Conservation (phyloP, 1,140 invertebrate species). For the Agrypnia vestita region DNA sequence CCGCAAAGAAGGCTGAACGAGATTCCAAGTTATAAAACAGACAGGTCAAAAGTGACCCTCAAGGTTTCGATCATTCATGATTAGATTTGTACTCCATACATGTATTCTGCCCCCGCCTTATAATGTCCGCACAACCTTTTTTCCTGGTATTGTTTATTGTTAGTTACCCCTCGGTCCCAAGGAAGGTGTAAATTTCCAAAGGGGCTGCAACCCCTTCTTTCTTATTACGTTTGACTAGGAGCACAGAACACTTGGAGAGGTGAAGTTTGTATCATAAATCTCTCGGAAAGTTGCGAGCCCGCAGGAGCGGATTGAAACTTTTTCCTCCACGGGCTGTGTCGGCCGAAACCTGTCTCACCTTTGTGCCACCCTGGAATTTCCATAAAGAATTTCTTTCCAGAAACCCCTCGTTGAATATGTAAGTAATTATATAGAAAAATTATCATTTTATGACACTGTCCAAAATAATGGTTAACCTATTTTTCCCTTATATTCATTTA, state of each 20-base stretch:
- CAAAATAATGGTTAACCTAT: too few relatives aligned
- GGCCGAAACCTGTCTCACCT: slow-evolving; percentile 48
- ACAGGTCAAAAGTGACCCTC: slow-evolving; percentile 26
- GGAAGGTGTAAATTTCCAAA: slow-evolving; percentile 58
- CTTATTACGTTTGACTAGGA: slow-evolving; percentile 61
- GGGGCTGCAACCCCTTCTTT: slow-evolving; percentile 55
- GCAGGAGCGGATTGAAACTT: slow-evolving; percentile 61
- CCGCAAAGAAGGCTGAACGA: slow-evolving; percentile 20
- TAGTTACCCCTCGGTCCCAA: slow-evolving; percentile 38
- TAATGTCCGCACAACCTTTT: slow-evolving; percentile 43
- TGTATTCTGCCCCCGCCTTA: slow-evolving; percentile 25
- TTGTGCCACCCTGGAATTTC: slow-evolving; percentile 36
- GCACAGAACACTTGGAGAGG: slow-evolving; percentile 57
- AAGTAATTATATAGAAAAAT: too few relatives aligned
- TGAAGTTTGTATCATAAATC: slow-evolving; percentile 62
- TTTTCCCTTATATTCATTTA: too few relatives aligned
- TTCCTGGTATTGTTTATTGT: slow-evolving; percentile 42
- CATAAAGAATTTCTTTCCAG: slow-evolving; percentile 12
- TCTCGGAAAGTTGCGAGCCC: slow-evolving; percentile 59
- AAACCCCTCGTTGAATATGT: slow-evolving; percentile 3
- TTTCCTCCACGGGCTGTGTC: slow-evolving; percentile 52
- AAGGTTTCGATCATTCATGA: slow-evolving; percentile 28
- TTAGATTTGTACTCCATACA: slow-evolving; percentile 42
- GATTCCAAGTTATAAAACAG: slow-evolving; percentile 22
- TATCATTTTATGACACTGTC: too few relatives aligned